Conservation (phyloP, 2,888 invertebrate species). For the Alsophila aescularia region DNA sequence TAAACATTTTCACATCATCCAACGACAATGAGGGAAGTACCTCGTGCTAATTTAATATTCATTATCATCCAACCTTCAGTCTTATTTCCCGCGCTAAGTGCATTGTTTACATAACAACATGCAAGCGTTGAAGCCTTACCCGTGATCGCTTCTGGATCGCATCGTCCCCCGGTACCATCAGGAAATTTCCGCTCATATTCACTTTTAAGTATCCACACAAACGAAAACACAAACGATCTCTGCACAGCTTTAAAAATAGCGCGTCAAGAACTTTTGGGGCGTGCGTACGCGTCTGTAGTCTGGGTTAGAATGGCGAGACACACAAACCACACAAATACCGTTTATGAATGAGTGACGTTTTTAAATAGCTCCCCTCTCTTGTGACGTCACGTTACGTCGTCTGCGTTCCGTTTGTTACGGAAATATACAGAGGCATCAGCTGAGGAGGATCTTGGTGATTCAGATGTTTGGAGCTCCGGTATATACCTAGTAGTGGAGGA, state of each 20-base stretch:
- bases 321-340: constrained; percentile 31
- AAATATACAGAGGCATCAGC: constrained; percentile 56
- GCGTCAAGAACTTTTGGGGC: constrained; percentile 41
- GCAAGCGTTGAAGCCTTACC: constrained; percentile 60
- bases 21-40: background rate
- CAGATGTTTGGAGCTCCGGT: constrained; percentile 37
- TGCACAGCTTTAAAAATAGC: constrained; percentile 51
- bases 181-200: constrained; percentile 80
- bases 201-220: constrained; percentile 45
- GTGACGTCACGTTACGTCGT: constrained; percentile 60
- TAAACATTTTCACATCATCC: background rate
- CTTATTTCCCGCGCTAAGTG: constrained; percentile 4
- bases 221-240: constrained; percentile 49
- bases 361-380: constrained; percentile 63
- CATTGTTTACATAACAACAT: constrained; percentile 23
- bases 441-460: constrained; percentile 26
- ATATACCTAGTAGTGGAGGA: constrained; percentile 51
- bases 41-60: constrained; percentile 17
- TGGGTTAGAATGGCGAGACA: constrained; percentile 58
- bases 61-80: constrained; percentile 15
- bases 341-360: constrained; percentile 83
- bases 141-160: constrained; percentile 69
- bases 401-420: constrained; percentile 66
- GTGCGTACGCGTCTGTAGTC: constrained; percentile 71
- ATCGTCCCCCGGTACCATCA: constrained; percentile 77